Conservation (phyloP, 2,888 invertebrate species). For the Nymphalis polychloros region DNA sequence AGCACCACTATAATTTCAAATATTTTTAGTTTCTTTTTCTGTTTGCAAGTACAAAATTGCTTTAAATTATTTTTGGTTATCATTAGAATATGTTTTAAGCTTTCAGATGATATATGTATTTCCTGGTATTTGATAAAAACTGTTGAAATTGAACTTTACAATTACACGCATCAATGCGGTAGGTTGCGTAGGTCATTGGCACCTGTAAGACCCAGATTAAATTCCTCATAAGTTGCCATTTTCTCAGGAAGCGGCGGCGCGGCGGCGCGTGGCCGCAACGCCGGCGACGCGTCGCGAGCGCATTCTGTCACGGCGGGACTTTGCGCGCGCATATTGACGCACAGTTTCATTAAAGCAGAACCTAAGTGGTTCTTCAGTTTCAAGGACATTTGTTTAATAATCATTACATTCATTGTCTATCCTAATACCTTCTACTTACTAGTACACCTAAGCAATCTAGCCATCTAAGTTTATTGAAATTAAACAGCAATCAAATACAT, state of each 20-base stretch:
- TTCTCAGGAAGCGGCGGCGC: conserved; percentile 72
- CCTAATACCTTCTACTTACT: too few relatives aligned
- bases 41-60: background rate
- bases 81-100: background rate
- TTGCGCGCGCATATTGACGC: conserved; percentile 74
- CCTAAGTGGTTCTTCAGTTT: conserved; percentile 42
- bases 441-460: background rate
- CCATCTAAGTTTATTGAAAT: background rate
- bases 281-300: conserved; percentile 55
- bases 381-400: background rate
- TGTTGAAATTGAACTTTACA: background rate
- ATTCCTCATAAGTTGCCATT: conserved; percentile 79
- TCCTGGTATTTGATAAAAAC: background rate
- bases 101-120: background rate
- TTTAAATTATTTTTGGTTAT: background rate
- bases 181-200: conserved; percentile 73
- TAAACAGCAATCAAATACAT: conserved; percentile 29
- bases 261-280: conserved; percentile 46
- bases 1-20: background rate
- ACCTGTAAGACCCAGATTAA: conserved; percentile 75
- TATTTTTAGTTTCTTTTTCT: background rate
- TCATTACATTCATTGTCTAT: too few relatives aligned
- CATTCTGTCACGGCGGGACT: conserved; percentile 76
- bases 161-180: conserved; percentile 62
- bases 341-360: conserved; percentile 71